These are phyloP conservation scores for pig (Sus scrofa) DNA, from an alignment of 2,113 vertebrate genomes.

Conservation along the genomic window DNA sequence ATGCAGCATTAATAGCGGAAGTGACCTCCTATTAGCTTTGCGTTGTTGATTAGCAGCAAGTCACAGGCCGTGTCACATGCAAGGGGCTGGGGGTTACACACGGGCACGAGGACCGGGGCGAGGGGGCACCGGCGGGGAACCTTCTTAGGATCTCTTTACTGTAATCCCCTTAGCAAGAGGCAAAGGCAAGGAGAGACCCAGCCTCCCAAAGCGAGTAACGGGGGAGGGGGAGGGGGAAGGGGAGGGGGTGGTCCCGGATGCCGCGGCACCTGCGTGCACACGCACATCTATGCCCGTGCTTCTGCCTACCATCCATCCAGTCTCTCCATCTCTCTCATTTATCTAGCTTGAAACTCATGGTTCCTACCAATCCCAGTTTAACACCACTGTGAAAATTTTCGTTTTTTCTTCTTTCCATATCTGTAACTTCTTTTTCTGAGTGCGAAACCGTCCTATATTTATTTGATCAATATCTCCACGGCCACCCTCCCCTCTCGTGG, in stretches of 20 bases:
- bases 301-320: neutral
- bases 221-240: too few relatives aligned
- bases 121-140: too few relatives aligned
- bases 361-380: neutral
- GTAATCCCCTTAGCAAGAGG: neutral
- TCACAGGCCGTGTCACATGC: neutral
- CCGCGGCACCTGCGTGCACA: fast-evolving
- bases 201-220: neutral
- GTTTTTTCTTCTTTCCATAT: neutral
- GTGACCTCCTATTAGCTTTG: neutral
- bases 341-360: neutral
- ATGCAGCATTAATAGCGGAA: neutral
- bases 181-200: neutral
- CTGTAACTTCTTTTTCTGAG: neutral
- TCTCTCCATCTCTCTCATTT: neutral
- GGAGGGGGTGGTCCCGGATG: too few relatives aligned
- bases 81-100: neutral
- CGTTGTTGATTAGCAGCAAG: neutral
- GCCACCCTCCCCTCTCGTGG: neutral
- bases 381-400: neutral
- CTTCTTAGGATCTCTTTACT: neutral
- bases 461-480: neutral
- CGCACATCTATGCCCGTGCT: neutral
- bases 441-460: neutral
- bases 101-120: neutral